These are phyloP conservation scores for Drosophila siamana DNA, from an alignment of 2,888 invertebrate species.

Conservation along the genomic window DNA sequence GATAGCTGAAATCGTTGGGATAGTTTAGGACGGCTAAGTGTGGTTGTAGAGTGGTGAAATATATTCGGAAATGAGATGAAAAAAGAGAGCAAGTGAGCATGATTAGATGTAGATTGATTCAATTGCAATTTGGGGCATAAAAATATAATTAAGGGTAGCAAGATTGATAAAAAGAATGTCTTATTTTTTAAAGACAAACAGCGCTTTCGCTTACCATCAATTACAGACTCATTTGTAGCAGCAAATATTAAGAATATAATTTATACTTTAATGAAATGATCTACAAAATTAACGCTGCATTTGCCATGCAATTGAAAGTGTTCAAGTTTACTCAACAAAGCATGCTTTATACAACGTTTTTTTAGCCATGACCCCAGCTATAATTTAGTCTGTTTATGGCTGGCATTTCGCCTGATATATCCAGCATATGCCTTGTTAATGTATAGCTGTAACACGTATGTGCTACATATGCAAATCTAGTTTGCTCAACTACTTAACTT, in stretches of 20 bases:
- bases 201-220: no score
- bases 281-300: no score
- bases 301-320: no score
- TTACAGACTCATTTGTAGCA: no score
- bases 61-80: not conserved
- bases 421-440: not conserved
- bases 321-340: no score
- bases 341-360: not conserved
- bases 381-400: not conserved
- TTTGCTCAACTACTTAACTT: slow-evolving; percentile 44
- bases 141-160: no score
- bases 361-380: not conserved
- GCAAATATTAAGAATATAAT: no score
- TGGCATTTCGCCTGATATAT: not conserved
- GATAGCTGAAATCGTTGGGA: not conserved
- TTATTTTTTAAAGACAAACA: no score
- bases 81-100: not conserved
- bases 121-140: no score
- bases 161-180: no score
- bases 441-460: not conserved
- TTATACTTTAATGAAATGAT: no score
- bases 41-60: not conserved
- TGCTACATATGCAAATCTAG: slow-evolving; percentile 45
- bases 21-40: not conserved
- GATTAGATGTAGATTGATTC: not conserved